A percentile compares a stretch with the other conserved stretches of the same genome.
Evolutionary conservation across 2,888 invertebrate genomes (phyloP).

Genomic region (Dusona sp.): DNA sequence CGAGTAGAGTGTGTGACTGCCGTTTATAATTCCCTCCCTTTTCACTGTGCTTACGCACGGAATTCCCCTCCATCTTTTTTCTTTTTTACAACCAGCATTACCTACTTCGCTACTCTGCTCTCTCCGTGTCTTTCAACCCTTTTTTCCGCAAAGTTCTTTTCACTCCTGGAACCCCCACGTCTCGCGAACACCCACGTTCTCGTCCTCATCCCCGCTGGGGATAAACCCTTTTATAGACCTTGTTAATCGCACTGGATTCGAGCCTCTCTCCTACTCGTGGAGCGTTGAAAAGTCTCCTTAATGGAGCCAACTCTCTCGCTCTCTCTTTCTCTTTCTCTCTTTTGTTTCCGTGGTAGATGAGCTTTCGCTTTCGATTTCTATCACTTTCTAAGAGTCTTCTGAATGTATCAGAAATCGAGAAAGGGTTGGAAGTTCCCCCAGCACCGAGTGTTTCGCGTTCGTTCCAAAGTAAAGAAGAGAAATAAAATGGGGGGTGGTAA

Average conservation of each 20-base stretch:
- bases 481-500: slow-evolving; percentile 8
- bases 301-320: slow-evolving; percentile 67
- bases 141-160: slow-evolving; percentile 77
- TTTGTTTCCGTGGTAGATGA: slow-evolving; percentile 53
- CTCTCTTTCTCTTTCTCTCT: slow-evolving; percentile 29
- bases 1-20: slow-evolving; percentile 54
- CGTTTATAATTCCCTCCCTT: slow-evolving; percentile 74
- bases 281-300: slow-evolving; percentile 71
- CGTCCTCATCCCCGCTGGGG: slow-evolving; percentile 72
- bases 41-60: slow-evolving; percentile 81
- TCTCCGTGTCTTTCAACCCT: slow-evolving; percentile 69
- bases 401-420: slow-evolving; percentile 61
- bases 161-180: slow-evolving; percentile 69
- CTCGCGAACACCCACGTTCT: slow-evolving; percentile 59
- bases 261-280: slow-evolving; percentile 64
- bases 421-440: slow-evolving; percentile 8
- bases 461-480: slow-evolving; percentile 14
- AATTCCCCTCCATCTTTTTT: slow-evolving; percentile 65
- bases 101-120: slow-evolving; percentile 60
- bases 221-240: slow-evolving; percentile 79
- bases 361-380: slow-evolving; percentile 61
- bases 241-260: slow-evolving; percentile 76
- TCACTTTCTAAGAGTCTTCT: slow-evolving; percentile 51
- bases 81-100: slow-evolving; percentile 58
- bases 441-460: slow-evolving; percentile 19